Evolutionary conservation across 2,888 invertebrate genomes (phyloP), one percentile per base, ranked within the genome.

Genomic region (Harmothoe impar): DNA sequence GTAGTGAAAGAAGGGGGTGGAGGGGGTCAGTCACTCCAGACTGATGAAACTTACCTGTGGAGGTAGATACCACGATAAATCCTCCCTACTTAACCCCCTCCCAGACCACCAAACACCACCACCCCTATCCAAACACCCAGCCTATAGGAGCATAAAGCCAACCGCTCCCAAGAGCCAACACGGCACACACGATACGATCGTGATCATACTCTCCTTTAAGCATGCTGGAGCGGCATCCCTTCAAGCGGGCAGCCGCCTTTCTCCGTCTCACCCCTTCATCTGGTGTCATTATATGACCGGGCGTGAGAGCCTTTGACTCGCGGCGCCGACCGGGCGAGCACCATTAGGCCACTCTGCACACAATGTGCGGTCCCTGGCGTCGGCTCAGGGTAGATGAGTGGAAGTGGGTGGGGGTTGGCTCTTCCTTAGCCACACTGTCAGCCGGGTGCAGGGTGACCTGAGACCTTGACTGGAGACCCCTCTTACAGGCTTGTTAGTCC

Each of bases 311-410:
- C 78, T 78, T 78, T 78, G 78, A 78, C 35, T 78, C 35, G 17
- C 10, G 43, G 20, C 43, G 43, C 84, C 51, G 33, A 17, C 15
- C 15, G 3, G 25, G 84, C 15, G 51, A 33, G 25, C 35, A 23
- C 86, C 86, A 86, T 86, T 86, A 86, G 86, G 54, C 86, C 86
- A 86, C 86, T 86, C 86, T 25, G 56, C 86, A 20, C 31, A 86
- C 54, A 86, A 86, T 86, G 86, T 43, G n/a, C 25, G 84, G 5
- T 33, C 33, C 17, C 84, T 84, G 84, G 52, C 84, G 25, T 77
- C 29, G 31, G 43, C 29, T n/a, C 62, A 62, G 23, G n/a, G 62
- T n/a, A 15, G 62, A n/a, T 12, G 62, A n/a, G 62, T 62, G 62
- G 20, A n/a, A 62, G n/a, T 7, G 62, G 62, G 62, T 62, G 77